These are phyloP conservation scores for Acronicta leporina DNA, from an alignment of 2,888 invertebrate genomes.

Conservation along the genomic window DNA sequence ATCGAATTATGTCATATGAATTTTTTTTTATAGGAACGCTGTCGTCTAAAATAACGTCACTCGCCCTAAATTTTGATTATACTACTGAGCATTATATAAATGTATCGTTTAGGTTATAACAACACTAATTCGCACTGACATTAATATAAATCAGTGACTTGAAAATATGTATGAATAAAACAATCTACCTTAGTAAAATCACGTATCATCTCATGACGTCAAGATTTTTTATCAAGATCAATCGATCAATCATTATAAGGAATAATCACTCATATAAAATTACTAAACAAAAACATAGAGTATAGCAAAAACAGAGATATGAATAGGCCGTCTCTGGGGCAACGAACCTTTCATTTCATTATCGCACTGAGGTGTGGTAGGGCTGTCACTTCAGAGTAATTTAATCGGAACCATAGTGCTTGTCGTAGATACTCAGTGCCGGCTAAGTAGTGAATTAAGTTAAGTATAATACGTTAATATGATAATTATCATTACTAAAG, in stretches of 20 bases:
- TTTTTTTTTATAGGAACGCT: too few relatives aligned
- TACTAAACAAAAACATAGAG: constrained; percentile 27
- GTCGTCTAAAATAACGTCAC: too few relatives aligned
- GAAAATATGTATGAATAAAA: not conserved
- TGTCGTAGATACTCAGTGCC: too few relatives aligned
- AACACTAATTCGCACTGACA: not conserved
- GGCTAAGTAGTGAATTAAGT: too few relatives aligned
- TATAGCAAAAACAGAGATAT: constrained; percentile 43
- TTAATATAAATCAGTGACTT: not conserved
- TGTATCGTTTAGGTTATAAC: too few relatives aligned
- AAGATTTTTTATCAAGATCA: constrained; percentile 15
- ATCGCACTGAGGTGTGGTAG: constrained; percentile 43
- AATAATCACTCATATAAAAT: constrained; percentile 23
- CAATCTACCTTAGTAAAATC: constrained; percentile 2
- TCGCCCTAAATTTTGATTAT: too few relatives aligned
- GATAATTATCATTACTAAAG: too few relatives aligned
- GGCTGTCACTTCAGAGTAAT: constrained; percentile 28
- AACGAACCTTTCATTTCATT: constrained; percentile 49
- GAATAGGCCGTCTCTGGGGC: constrained; percentile 16
- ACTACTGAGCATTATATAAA: too few relatives aligned
- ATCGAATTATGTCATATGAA: too few relatives aligned
- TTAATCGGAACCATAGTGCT: not conserved
- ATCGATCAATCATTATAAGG: constrained; percentile 41
- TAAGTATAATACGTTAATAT: too few relatives aligned
- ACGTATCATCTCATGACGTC: constrained; percentile 31